Evolutionary conservation across 1,140 invertebrate genomes (phyloP), one percentile per base, ranked within the genome.

Genomic region (Diachasmimorpha longicaudata): DNA sequence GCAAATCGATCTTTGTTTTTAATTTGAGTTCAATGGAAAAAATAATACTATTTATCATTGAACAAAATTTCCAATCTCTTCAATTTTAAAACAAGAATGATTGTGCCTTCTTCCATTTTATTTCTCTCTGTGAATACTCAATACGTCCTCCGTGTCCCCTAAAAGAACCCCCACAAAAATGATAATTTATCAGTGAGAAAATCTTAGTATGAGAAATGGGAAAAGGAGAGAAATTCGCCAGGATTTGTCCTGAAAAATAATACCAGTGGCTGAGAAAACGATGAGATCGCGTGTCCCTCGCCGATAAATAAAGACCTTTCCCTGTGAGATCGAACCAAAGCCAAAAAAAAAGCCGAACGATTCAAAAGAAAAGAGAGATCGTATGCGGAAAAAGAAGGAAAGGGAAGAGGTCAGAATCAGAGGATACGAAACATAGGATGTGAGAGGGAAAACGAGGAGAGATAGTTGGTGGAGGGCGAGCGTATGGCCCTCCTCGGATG

Each of bases 201-300:
- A 69, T 69, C 39, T 16, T 36, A 39, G 76, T 46, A 72, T 71
- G 25, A 75, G 13, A 19, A 76, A 44, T 31, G n/a, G 23, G 19
- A 21, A 19, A 71, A 44, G 52, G n/a, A n/a, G 19, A 66, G 58
- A 58, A 42, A 69, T 55, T 10, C 19, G 36, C 37, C 52, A 21
- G 48, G 66, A 55, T 70, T 70, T 37, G 44, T 23, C 52, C 63
- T 31, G 70, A 76, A 74, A 68, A 68, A 68, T 68, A 37, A 25
- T 68, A 37, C 36, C 36, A 37, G 66, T 14, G 3, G 36, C 31
- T 66, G 14, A 37, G 31, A 44, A 72, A 44, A 72, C 66, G 63
- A 75, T 74, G 66, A 36, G 58, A 77, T 77, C 71, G 72, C 72
- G 78, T 79, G 78, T 79, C 68, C 48, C 71, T 58, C 31, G 37